phyloP scores from a whole-genome alignment of 2,888 invertebrate genomes.

The Criorhina ranunculi region DNA sequence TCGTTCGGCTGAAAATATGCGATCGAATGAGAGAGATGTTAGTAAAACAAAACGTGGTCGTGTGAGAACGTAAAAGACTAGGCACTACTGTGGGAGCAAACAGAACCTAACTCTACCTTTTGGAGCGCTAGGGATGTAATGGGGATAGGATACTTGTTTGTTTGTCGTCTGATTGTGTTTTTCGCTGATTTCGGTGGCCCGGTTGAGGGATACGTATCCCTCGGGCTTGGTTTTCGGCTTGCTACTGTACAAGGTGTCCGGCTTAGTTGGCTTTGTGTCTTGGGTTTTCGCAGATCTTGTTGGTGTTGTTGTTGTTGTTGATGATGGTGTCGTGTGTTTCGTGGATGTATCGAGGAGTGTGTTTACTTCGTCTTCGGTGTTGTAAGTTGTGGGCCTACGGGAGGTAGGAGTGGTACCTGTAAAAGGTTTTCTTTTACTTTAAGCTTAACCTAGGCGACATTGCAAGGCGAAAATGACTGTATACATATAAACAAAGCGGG shows the following conservation, averaged over 20 bases:
- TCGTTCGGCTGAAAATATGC: constrained; percentile 74
- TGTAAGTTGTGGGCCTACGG: constrained; percentile 54
- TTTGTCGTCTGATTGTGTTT: constrained; percentile 74
- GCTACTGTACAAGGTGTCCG: constrained; percentile 61
- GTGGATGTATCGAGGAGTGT: constrained; percentile 63
- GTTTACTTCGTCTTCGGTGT: constrained; percentile 66
- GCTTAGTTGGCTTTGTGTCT: constrained; percentile 56
- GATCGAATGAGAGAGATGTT: constrained; percentile 62
- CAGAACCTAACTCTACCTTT: constrained; percentile 76
- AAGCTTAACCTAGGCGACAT: constrained; percentile 66
- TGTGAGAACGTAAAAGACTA: constrained; percentile 42
- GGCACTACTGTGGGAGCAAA: constrained; percentile 66
- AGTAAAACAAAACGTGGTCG: constrained; percentile 57
- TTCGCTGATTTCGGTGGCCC: constrained; percentile 65
- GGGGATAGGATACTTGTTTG: constrained; percentile 74
- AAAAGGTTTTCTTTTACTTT: constrained; percentile 69
- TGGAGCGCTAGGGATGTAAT: constrained; percentile 70
- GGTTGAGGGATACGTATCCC: constrained; percentile 50
- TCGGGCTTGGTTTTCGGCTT: constrained; percentile 60
- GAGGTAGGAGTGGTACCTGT: constrained; percentile 74
- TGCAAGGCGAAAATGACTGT: constrained; percentile 44
- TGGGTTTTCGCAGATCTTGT: constrained; percentile 58
- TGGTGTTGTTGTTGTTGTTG: constrained; percentile 54
- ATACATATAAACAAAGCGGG: constrained; percentile 20
- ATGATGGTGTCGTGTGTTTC: constrained; percentile 57